Percentiles rank a stretch among this genome's conserved stretches.
phyloP scores from a whole-genome alignment of 1,140 invertebrate genomes.

The Papilio dardanus region DNA sequence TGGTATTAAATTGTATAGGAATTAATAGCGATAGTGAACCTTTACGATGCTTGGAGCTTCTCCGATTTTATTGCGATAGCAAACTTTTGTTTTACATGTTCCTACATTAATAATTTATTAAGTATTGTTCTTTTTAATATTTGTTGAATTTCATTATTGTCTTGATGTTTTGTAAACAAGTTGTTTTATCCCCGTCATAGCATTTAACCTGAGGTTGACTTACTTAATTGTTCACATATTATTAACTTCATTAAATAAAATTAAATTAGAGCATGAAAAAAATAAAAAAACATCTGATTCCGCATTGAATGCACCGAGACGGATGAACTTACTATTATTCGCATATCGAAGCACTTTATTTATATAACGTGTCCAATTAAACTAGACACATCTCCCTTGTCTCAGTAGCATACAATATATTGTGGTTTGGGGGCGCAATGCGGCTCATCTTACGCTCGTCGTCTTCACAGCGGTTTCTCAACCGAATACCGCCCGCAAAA shows the following conservation, averaged over 20 bases:
- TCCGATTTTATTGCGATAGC: slow-evolving; percentile 38
- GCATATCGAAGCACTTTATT: slow-evolving; percentile 74
- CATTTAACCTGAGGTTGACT: not conserved
- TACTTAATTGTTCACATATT: not conserved
- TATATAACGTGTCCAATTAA: slow-evolving; percentile 68
- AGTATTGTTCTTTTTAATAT: not conserved
- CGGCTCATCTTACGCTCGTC: slow-evolving; percentile 59
- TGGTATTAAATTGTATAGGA: slow-evolving; percentile 78
- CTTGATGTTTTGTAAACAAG: not conserved
- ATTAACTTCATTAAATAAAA: slow-evolving; percentile 4
- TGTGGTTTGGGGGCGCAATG: slow-evolving; percentile 52
- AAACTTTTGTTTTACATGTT: slow-evolving; percentile 1
- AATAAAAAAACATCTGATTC: not conserved
- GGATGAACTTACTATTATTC: slow-evolving; percentile 71
- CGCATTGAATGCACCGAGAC: slow-evolving; percentile 50
- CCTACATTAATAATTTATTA: not conserved
- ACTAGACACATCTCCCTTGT: slow-evolving; percentile 57
- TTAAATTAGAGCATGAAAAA: not conserved
- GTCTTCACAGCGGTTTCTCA: slow-evolving; percentile 74
- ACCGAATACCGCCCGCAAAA: slow-evolving; percentile 78
- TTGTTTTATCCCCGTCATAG: not conserved
- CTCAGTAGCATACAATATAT: slow-evolving; percentile 35
- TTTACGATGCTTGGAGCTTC: slow-evolving; percentile 54
- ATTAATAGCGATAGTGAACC: slow-evolving; percentile 60
- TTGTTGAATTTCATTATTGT: not conserved